Evolutionary conservation across 2,888 invertebrate species (phyloP).

Genomic region (Oligia fasciuncula): DNA sequence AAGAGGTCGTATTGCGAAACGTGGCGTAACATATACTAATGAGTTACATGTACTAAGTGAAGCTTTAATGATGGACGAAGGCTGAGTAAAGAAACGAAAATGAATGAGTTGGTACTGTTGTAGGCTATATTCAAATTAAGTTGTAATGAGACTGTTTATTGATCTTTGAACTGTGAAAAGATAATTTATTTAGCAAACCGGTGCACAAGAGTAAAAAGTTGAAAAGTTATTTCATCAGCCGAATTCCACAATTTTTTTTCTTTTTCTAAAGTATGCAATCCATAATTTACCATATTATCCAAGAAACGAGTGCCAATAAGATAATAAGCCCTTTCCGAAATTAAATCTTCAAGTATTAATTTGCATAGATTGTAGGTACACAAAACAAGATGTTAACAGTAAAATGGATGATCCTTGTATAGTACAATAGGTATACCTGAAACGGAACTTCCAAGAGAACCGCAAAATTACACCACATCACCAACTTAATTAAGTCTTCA

Average conservation of each 20-base stretch:
- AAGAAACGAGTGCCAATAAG: too few relatives aligned
- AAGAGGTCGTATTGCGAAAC: conserved; percentile 56
- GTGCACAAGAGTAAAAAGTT: neutral
- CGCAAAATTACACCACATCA: neutral
- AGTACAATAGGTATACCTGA: too few relatives aligned
- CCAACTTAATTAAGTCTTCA: neutral
- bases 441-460: neutral
- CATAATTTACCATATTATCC: too few relatives aligned
- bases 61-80: conserved; percentile 31
- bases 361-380: too few relatives aligned
- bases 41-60: conserved; percentile 34
- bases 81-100: conserved; percentile 34
- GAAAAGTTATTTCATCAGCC: too few relatives aligned
- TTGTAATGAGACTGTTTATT: neutral
- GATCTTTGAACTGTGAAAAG: neutral
- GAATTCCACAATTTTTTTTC: too few relatives aligned
- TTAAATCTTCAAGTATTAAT: too few relatives aligned
- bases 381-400: too few relatives aligned
- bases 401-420: too few relatives aligned
- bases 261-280: too few relatives aligned
- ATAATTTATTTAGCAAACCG: neutral
- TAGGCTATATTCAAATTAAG: neutral
- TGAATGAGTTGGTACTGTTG: neutral
- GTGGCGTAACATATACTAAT: conserved; percentile 48
- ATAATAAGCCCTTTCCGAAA: too few relatives aligned